Conservation (phyloP, 2,113 vertebrate species). For the Cichladusa arquata region DNA sequence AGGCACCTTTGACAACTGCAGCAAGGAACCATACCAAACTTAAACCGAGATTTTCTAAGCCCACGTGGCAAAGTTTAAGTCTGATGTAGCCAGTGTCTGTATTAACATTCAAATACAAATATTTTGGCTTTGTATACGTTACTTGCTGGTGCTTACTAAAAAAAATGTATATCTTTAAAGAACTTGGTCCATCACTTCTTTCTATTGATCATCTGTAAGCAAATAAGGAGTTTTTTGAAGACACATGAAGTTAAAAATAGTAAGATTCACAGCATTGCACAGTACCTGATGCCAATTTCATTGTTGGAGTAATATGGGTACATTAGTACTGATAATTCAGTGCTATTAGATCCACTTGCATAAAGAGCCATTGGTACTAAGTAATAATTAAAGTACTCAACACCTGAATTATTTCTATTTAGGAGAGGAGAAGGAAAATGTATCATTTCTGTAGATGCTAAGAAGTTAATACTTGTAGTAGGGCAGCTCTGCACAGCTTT, state of each 20-base stretch:
- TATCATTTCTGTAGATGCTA: background rate
- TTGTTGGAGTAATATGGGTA: background rate
- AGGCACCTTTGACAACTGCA: background rate
- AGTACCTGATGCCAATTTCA: background rate
- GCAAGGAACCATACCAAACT: background rate
- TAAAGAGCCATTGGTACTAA: background rate
- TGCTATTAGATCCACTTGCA: background rate
- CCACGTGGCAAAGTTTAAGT: rapidly evolving
- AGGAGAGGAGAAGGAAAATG: background rate
- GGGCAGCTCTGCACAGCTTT: background rate
- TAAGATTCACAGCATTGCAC: background rate
- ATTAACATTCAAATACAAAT: background rate
- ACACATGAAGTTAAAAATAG: background rate
- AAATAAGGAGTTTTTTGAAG: background rate
- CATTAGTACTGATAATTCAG: background rate
- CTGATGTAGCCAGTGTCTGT: background rate
- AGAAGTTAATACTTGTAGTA: background rate
- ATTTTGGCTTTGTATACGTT: background rate
- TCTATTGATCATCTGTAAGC: background rate
- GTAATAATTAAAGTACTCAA: background rate
- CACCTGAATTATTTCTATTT: background rate
- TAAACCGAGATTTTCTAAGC: background rate
- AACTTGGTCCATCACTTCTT: background rate
- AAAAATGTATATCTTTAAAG: background rate
- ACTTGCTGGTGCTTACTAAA: background rate